phyloP scores from a whole-genome alignment of 2,888 invertebrate species.

The Drosophila cyrtoloma region DNA sequence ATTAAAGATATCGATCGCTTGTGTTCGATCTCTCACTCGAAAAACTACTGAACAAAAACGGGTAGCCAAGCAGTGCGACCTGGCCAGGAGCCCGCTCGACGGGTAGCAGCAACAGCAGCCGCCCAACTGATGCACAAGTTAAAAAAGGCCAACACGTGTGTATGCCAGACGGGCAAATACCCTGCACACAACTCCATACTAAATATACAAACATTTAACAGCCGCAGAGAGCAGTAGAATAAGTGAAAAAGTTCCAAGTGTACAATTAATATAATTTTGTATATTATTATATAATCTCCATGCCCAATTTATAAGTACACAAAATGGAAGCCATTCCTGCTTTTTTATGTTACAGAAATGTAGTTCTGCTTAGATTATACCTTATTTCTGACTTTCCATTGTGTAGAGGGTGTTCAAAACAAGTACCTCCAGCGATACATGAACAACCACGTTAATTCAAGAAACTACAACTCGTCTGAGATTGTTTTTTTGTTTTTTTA shows the following conservation, averaged over 20 bases:
- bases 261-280: background rate
- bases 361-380: background rate
- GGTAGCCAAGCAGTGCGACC: slow-evolving; percentile 31
- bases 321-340: background rate
- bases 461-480: slow-evolving; percentile 27
- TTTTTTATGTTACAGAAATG: background rate
- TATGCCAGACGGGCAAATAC: background rate
- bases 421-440: slow-evolving; percentile 18
- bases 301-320: background rate
- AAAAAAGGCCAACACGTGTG: background rate
- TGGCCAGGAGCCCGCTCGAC: slow-evolving; percentile 44
- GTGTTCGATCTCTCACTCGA: slow-evolving; percentile 54
- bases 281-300: background rate
- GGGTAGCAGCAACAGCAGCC: slow-evolving; percentile 27
- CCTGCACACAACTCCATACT: background rate
- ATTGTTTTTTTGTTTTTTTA: background rate
- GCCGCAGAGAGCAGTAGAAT: background rate
- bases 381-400: background rate
- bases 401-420: slow-evolving; percentile 2
- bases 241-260: background rate
- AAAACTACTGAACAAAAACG: slow-evolving; percentile 37
- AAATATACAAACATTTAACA: background rate
- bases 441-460: background rate
- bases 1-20: slow-evolving; percentile 76
- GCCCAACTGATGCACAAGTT: slow-evolving; percentile 19